Evolutionary conservation across 2,797 vertebrate genomes (phyloP).

Genomic region (Zalophus californianus): DNA sequence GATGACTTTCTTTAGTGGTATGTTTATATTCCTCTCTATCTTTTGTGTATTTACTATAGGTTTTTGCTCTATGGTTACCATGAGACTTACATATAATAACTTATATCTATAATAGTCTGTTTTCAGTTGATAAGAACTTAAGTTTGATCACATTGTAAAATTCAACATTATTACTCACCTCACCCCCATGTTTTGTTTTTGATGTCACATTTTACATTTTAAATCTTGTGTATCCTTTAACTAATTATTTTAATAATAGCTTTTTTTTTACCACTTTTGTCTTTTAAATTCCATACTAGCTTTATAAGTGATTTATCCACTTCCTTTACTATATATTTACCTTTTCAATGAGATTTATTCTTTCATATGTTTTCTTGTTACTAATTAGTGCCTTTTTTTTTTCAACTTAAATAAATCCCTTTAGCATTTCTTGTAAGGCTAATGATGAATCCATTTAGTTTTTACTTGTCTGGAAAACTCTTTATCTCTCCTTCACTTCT

Average conservation of each 20-base stretch:
- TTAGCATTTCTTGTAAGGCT: neutral
- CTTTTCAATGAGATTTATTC: neutral
- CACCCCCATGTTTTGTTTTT: neutral
- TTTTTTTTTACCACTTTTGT: neutral
- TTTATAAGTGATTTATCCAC: neutral
- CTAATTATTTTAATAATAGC: neutral
- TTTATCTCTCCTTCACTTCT: neutral
- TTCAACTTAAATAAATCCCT: neutral
- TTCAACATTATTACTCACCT: neutral
- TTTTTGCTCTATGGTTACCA: neutral
- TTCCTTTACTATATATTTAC: neutral
- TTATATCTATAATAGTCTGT: neutral
- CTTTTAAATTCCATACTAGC: neutral
- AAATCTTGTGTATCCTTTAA: neutral
- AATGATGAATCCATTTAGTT: neutral
- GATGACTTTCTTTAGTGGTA: neutral
- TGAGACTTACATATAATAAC: neutral
- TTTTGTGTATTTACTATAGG: neutral
- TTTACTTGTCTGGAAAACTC: neutral
- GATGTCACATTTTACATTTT: neutral
- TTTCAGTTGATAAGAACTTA: neutral
- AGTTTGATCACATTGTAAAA: neutral
- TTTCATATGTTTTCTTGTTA: neutral
- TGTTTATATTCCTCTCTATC: neutral
- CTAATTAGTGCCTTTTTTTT: neutral